Conservation (phyloP, 2,113 vertebrate species). For the Mesocricetus auratus region DNA sequence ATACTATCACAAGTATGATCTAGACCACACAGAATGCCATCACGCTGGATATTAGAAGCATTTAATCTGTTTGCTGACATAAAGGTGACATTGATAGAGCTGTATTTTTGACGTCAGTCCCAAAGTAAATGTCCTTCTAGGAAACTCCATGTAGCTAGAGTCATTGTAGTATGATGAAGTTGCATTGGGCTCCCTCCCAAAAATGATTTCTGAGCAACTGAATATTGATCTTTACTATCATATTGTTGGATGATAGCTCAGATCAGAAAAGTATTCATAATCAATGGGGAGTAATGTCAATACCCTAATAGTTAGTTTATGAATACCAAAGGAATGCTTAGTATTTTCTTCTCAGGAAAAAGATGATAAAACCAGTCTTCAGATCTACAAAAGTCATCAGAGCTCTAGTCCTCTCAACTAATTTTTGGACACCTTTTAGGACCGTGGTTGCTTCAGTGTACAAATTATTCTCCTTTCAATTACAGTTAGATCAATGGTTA, state of each 20-base stretch:
- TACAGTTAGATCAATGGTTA: conserved; percentile 15
- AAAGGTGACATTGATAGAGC: conserved; percentile 94
- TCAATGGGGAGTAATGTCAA: background rate
- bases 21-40: conserved; percentile 90
- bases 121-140: conserved; percentile 71
- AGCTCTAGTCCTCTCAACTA: background rate
- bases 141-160: background rate
- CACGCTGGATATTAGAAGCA: conserved; percentile 88
- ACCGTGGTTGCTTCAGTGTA: background rate
- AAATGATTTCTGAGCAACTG: fast-evolving
- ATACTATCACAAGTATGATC: conserved; percentile 94
- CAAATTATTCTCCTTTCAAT: background rate
- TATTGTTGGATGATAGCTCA: background rate
- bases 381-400: background rate
- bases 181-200: background rate
- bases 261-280: background rate
- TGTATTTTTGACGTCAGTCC: conserved; percentile 85
- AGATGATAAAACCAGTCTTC: background rate
- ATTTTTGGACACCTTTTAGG: background rate
- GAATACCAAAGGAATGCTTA: conserved; percentile 18
- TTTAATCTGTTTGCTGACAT: conserved; percentile 90
- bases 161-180: background rate
- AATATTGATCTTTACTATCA: fast-evolving
- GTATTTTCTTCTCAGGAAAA: background rate
- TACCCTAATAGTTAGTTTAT: conserved; percentile 23